phyloP scores from a whole-genome alignment of 2,113 vertebrate species.

The Bufo gargarizans region DNA sequence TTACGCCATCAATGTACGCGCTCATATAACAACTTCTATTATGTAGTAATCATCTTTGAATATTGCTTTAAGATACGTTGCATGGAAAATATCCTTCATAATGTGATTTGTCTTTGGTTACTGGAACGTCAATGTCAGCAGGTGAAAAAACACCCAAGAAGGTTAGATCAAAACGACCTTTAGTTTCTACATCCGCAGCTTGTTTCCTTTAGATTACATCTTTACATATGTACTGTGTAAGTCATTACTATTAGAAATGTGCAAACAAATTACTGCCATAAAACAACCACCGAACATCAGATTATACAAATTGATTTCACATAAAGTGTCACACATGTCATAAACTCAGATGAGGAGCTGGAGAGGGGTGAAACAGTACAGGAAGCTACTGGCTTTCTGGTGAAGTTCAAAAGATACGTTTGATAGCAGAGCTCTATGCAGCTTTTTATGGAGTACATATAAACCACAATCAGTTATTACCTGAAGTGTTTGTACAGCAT shows the following conservation, averaged over 20 bases:
- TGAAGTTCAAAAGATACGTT: neutral
- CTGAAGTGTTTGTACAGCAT: neutral
- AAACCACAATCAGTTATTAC: neutral
- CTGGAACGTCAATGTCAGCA: neutral
- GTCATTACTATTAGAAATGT: slow-evolving; percentile 4
- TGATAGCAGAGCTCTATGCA: too few relatives aligned
- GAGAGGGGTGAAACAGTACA: neutral
- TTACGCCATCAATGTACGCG: too few relatives aligned
- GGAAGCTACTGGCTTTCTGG: neutral
- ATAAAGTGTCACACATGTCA: neutral
- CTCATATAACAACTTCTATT: too few relatives aligned
- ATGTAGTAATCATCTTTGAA: too few relatives aligned
- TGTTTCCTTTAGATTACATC: neutral
- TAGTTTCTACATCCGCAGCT: slow-evolving; percentile 10
- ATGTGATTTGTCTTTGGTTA: neutral
- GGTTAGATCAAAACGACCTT: slow-evolving; percentile 32
- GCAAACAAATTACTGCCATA: neutral
- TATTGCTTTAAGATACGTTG: too few relatives aligned
- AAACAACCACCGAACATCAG: neutral
- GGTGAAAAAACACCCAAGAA: neutral
- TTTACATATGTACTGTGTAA: neutral
- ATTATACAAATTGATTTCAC: slow-evolving; percentile 14
- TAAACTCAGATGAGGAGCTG: neutral
- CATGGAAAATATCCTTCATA: neutral
- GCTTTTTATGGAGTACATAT: neutral